Evolutionary conservation across 2,797 vertebrate genomes (phyloP), one percentile per base, ranked within the genome.

Genomic region (Mus minutoides): DNA sequence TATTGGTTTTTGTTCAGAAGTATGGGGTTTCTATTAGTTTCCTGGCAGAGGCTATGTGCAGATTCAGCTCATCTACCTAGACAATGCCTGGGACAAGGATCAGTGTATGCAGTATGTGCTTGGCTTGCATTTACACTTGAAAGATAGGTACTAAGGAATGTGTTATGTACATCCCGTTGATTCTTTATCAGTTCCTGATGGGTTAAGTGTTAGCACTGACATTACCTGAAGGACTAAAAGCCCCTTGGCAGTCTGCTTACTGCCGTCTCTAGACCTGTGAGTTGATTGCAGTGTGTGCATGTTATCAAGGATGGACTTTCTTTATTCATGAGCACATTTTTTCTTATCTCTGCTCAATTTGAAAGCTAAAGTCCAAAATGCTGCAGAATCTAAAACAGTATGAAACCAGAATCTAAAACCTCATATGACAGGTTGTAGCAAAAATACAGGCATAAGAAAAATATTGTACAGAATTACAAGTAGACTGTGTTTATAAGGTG

Each of bases 261-360:
- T 21, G 11, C 26, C 8, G 7, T 37, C 22, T 56, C 52, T 37
- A 0, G 37, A 31, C 6, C 2, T 56, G 0, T 13, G 43, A 64
- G 17, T 34, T 52, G 84, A 13, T 52, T 34, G 62, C 29, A 31
- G 37, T 43, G 26, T 58, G 60, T 77, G 13, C 24, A 0, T 40
- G 37, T 34, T 64, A 77, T 87, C 56, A 62, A 3, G 71, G 56
- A 10, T 46, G 52, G 46, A 14, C 67, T 9, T 2, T 62, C 34
- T 83, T 67, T 64, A 7, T 82, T 96, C 60, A 1, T 4, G 37
- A 64, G 17, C 92, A 60, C 82, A 37, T 52, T 78, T 93, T 93
- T 16, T 76, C 77, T 54, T 77, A 10, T 54, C 77, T 83, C 31
- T n/a, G 34, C 34, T 49, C 52, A 67, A n/a, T 69, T 26, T 4